phyloP scores from a whole-genome alignment of 2,888 invertebrate species.

The Drosophila multiciliata region DNA sequence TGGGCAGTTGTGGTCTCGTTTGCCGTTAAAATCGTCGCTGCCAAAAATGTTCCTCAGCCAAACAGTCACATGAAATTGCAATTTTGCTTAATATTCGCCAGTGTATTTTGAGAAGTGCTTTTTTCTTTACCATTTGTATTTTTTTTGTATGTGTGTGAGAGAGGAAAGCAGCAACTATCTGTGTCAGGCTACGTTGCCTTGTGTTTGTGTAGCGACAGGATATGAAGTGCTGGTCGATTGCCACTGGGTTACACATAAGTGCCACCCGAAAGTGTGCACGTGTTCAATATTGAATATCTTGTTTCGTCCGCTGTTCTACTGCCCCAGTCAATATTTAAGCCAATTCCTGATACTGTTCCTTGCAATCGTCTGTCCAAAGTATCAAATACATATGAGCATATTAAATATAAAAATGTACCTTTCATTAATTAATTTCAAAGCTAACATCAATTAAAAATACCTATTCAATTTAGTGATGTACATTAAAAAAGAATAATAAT shows the following conservation, averaged over 20 bases:
- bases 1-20: slow-evolving; percentile 60
- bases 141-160: slow-evolving; percentile 22
- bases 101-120: slow-evolving; percentile 49
- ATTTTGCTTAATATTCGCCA: slow-evolving; percentile 75
- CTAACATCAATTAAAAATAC: neutral
- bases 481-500: neutral
- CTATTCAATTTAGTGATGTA: neutral
- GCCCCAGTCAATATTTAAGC: slow-evolving; percentile 31
- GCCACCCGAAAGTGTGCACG: slow-evolving; percentile 54
- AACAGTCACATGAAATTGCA: slow-evolving; percentile 62
- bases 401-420: neutral
- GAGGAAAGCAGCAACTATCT: slow-evolving; percentile 38
- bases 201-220: slow-evolving; percentile 70
- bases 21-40: slow-evolving; percentile 55
- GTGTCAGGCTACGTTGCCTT: slow-evolving; percentile 52
- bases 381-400: slow-evolving; percentile 17
- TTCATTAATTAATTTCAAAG: neutral
- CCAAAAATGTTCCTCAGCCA: slow-evolving; percentile 44
- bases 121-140: neutral
- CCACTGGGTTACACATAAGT: slow-evolving; percentile 40
- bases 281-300: slow-evolving; percentile 35
- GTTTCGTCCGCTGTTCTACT: slow-evolving; percentile 9
- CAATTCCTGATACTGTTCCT: slow-evolving; percentile 26
- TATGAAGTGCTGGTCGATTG: slow-evolving; percentile 72
- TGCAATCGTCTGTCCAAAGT: slow-evolving; percentile 23